Evolutionary conservation across 2,797 vertebrate genomes (phyloP).

Genomic region (Chelidonichthys spinosus): DNA sequence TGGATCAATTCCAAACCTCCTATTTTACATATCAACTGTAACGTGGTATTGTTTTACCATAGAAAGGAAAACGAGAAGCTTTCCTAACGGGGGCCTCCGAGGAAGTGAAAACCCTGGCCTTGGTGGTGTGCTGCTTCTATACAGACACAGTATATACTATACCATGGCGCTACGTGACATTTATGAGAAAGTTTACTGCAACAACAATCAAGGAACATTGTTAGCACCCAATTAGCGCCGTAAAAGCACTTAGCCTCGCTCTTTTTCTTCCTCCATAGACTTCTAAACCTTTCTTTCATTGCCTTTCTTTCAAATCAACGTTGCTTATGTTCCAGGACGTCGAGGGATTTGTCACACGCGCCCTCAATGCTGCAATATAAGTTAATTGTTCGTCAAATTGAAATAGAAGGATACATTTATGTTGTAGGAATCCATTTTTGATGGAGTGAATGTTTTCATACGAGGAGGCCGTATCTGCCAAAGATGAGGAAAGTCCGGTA

Average conservation of each 20-base stretch:
- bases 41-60: slow-evolving; percentile 5
- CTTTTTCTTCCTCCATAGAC: slow-evolving; percentile 29
- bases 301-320: slow-evolving; percentile 19
- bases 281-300: slow-evolving; percentile 32
- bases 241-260: slow-evolving; percentile 64
- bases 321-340: slow-evolving; percentile 8
- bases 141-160: slow-evolving; percentile 54
- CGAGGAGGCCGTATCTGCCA: slow-evolving; percentile 48
- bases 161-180: slow-evolving; percentile 67
- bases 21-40: slow-evolving; percentile 6
- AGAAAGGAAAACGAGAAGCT: slow-evolving; percentile 6
- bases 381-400: slow-evolving; percentile 9
- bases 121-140: slow-evolving; percentile 31
- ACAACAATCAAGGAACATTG: slow-evolving; percentile 72
- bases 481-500: slow-evolving; percentile 56
- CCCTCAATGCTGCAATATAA: not conserved
- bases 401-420: slow-evolving; percentile 6
- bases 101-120: slow-evolving; percentile 16
- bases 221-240: slow-evolving; percentile 80
- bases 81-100: slow-evolving; percentile 5
- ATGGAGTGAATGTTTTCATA: slow-evolving; percentile 48
- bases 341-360: slow-evolving; percentile 16
- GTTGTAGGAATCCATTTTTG: slow-evolving; percentile 30
- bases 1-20: not conserved
- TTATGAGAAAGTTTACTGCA: slow-evolving; percentile 81